Base-by-base conservation (phyloP, 53 echinoderm and acorn worm genomes). In the Apostichopus leukothele region DNA sequence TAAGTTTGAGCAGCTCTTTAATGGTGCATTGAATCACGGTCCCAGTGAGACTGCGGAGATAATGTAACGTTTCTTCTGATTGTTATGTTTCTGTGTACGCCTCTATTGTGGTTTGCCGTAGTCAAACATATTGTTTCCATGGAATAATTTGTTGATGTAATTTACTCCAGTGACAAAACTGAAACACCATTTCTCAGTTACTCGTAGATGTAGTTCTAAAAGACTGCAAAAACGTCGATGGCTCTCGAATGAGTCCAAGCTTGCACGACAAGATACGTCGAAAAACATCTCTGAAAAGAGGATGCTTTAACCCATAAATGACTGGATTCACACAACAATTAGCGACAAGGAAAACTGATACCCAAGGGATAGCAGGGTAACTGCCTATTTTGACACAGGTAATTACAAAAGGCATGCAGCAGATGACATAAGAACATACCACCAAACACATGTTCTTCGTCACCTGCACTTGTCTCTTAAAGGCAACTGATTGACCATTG, bases 241-340 rank as follows among this genome's bases (percentile, higher is more conserved):
- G 91, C 51, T 95, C 92, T 4, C 92, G 93, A 16, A 94, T 94
- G 39, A 88, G 55, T 60, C 83, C 59, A 68, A 93, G 93, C 67
- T 78, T 73, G 50, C 96, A 93, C 5, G 14, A 50, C 60, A 95
- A 60, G 76, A 95, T 95, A 52, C 76, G 73, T 39, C 90, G 83
- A 60, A 94, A 96, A 25, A 94, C 94, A 59, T 88, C 89, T 87
- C 92, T 96, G 86, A 96, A 96, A 76, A 92, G 89, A 1, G 96
- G 94, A 83, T 94, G 94, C 67, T 96, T 96, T 4, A 94, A 91
- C 60, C 94, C 96, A 74, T 96, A 96, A 73, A 94, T 91, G 54
- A 94, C 79, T 26, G 94, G 94, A 86, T 96, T 96, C 88, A 94
- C 74, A 67, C 94, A 96, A 51, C 91, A 91, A 90, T 96, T 96